Conservation (phyloP, 2,888 invertebrate genomes). For the Aspidiotus destructor region DNA sequence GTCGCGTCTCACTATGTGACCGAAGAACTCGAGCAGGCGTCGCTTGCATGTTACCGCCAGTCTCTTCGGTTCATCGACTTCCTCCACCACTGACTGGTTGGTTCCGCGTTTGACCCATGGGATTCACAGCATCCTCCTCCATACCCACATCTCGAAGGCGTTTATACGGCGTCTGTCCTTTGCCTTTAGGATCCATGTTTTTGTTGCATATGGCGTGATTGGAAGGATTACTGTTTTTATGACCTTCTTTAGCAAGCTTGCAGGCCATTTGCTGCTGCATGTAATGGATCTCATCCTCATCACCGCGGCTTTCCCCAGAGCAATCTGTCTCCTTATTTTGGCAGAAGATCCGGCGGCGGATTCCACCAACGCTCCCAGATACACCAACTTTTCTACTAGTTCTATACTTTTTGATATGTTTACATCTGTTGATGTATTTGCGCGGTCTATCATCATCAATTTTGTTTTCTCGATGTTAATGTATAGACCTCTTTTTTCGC, state of each 20-base stretch:
- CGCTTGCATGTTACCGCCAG: no score
- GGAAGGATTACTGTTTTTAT: neutral
- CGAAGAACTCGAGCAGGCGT: no score
- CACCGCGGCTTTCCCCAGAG: no score
- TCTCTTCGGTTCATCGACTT: no score
- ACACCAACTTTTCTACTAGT: neutral
- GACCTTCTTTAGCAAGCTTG: neutral
- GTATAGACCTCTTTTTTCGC: neutral
- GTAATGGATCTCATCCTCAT: no score
- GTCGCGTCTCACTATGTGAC: no score
- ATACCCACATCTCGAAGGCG: no score
- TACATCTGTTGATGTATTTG: neutral
- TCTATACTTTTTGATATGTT: neutral
- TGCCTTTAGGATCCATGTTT: neutral
- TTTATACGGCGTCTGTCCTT: neutral
- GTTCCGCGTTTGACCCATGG: no score
- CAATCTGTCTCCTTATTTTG: neutral
- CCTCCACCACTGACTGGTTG: no score
- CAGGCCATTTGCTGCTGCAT: neutral
- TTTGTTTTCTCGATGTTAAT: no score
- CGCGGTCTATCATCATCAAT: neutral
- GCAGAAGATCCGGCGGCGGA: neutral
- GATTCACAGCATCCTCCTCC: no score
- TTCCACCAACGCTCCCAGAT: neutral
- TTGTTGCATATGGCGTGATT: neutral